phyloP scores from a whole-genome alignment of 2,797 vertebrate genomes.

The Anguilla obscura region DNA sequence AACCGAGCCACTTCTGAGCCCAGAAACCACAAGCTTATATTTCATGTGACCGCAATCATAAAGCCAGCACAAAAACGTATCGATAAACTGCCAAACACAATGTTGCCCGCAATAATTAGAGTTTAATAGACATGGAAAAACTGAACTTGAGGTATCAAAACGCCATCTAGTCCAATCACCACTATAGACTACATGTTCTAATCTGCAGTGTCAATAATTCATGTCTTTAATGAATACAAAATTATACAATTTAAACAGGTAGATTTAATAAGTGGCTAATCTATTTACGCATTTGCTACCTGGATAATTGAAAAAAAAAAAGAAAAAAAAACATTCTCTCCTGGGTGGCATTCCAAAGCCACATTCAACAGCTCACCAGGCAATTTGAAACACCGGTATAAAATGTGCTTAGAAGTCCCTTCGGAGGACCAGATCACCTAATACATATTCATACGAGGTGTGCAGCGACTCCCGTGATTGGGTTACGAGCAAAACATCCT shows the following conservation, averaged over 20 bases:
- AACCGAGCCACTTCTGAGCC: background rate
- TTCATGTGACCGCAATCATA: background rate
- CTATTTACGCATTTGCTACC: constrained; percentile 10
- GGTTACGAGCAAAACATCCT: background rate
- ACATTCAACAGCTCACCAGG: background rate
- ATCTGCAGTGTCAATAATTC: constrained; percentile 13
- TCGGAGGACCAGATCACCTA: background rate
- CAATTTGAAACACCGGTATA: background rate
- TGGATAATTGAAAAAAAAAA: constrained; percentile 13
- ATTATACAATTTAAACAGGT: background rate
- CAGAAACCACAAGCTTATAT: constrained; percentile 6
- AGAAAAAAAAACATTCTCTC: background rate
- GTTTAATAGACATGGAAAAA: background rate
- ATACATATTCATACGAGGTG: constrained; percentile 2
- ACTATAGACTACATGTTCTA: background rate
- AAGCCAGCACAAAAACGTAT: constrained; percentile 11
- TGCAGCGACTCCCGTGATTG: background rate
- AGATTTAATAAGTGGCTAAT: background rate
- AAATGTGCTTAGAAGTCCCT: background rate
- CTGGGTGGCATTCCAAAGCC: background rate
- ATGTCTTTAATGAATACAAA: background rate
- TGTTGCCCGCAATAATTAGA: background rate
- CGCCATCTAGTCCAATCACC: background rate
- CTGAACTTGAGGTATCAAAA: background rate
- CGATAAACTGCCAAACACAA: background rate